Base-by-base conservation (phyloP, 1,140 invertebrate species). In the Drosophila ogumai region DNA sequence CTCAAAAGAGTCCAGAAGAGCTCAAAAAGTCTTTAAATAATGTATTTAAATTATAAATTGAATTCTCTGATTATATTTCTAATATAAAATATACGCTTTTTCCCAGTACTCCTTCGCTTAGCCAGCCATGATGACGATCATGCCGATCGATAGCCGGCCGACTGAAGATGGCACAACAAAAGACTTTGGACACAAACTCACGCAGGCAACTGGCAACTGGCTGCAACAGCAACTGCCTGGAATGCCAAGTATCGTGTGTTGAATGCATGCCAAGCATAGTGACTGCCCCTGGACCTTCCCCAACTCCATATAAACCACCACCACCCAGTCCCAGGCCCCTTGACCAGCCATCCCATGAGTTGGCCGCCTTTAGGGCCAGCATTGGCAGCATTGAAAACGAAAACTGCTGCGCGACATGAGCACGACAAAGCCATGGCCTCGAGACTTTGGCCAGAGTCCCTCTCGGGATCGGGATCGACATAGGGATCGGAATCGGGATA, bases 171-270 rank as follows among this genome's bases (percentile, higher is more conserved):
- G 84, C 84, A 82, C 82, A 90, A 88, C 84, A 88, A 88, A 88
- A 88, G 84, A 88, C 84, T 88, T 88, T 88, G 84, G 80, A 90
- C 84, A 88, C 84, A 87, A 87, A 87, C 84, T 88, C 84, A 87
- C 84, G 84, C 84, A 87, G 84, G 49, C 79, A 82, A 66, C 75
- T 59, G 57, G 28, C 50, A 66, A 52, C 69, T 59, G 34, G 63
- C 46, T 40, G 56, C 58, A 56, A 55, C 61, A 50, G 47, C 61
- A 65, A 71, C 79, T 87, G 82, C 79, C 74, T 90, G 82, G 85
- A 90, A 90, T 90, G 85, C 81, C 85, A 90, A 90, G 85, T 90
- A 90, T 90, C 85, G 85, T 90, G 85, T 90, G 85, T 90, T 90
- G 85, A 81, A 90, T 90, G 85, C 85, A 90, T 90, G 85, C 85